Conservation (phyloP, 2,797 vertebrate genomes). For the Artibeus jamaicensis region DNA sequence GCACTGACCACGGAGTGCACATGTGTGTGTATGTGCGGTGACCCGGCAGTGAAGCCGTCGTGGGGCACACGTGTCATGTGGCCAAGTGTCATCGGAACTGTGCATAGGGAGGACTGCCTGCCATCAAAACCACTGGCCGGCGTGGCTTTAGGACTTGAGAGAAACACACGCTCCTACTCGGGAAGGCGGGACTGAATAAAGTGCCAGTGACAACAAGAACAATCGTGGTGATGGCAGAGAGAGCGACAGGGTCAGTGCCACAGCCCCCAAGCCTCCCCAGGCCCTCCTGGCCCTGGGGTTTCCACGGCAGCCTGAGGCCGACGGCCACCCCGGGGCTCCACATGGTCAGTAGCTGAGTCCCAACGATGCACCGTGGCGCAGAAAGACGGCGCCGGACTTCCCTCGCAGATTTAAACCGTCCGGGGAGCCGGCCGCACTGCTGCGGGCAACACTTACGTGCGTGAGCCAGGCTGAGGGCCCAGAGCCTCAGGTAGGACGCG, state of each 20-base stretch:
- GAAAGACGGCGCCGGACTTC: neutral
- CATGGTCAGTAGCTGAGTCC: neutral
- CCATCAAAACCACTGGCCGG: neutral
- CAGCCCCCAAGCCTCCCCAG: no score
- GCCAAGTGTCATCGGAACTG: fast-evolving
- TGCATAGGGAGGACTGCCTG: neutral
- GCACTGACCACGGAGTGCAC: fast-evolving
- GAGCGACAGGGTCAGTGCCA: fast-evolving
- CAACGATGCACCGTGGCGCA: fast-evolving
- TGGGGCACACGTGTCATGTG: neutral
- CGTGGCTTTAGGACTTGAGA: neutral
- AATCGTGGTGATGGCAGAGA: neutral
- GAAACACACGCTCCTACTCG: no score
- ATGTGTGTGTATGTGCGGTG: fast-evolving
- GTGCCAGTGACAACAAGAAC: neutral
- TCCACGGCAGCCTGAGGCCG: neutral
- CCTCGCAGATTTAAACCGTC: fast-evolving
- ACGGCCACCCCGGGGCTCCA: neutral
- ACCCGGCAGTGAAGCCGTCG: fast-evolving
- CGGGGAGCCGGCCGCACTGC: neutral
- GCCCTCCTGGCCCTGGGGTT: neutral
- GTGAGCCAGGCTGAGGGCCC: slow-evolving; percentile 97
- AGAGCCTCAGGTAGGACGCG: slow-evolving; percentile 96
- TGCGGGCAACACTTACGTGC: slow-evolving; percentile 89
- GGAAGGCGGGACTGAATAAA: neutral